phyloP scores from a whole-genome alignment of 2,888 invertebrate species.

The Acronicta alni region DNA sequence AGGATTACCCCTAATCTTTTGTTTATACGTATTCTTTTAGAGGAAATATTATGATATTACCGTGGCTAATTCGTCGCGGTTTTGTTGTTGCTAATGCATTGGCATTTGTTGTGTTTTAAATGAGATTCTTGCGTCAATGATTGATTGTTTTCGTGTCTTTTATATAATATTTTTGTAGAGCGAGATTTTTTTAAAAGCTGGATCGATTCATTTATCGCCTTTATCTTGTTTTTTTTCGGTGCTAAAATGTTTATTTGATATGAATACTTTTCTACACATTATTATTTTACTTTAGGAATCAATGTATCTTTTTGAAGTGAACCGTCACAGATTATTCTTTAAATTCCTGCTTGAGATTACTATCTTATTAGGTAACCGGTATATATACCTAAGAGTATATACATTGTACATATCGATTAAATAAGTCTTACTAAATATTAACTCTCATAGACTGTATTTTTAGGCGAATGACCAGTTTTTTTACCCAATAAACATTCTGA shows the following conservation, averaged over 20 bases:
- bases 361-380: too few relatives aligned
- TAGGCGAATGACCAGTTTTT: too few relatives aligned
- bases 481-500: too few relatives aligned
- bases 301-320: too few relatives aligned
- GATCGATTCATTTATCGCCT: slow-evolving; percentile 14
- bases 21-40: slow-evolving; percentile 74
- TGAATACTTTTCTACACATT: background rate
- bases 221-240: background rate
- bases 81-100: slow-evolving; percentile 39
- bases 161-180: slow-evolving; percentile 29
- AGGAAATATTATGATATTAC: slow-evolving; percentile 61
- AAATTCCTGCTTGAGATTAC: too few relatives aligned
- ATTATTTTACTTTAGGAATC: too few relatives aligned
- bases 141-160: slow-evolving; percentile 46
- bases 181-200: slow-evolving; percentile 33
- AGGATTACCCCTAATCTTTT: slow-evolving; percentile 79
- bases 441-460: too few relatives aligned
- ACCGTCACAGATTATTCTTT: too few relatives aligned
- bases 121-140: slow-evolving; percentile 39
- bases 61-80: slow-evolving; percentile 52
- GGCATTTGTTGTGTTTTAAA: slow-evolving; percentile 41
- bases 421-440: too few relatives aligned
- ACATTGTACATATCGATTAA: too few relatives aligned
- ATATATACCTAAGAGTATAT: too few relatives aligned
- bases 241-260: slow-evolving; percentile 2